Evolutionary conservation across 2,797 vertebrate genomes (phyloP).

Genomic region (Hydrocynus forskahlii): DNA sequence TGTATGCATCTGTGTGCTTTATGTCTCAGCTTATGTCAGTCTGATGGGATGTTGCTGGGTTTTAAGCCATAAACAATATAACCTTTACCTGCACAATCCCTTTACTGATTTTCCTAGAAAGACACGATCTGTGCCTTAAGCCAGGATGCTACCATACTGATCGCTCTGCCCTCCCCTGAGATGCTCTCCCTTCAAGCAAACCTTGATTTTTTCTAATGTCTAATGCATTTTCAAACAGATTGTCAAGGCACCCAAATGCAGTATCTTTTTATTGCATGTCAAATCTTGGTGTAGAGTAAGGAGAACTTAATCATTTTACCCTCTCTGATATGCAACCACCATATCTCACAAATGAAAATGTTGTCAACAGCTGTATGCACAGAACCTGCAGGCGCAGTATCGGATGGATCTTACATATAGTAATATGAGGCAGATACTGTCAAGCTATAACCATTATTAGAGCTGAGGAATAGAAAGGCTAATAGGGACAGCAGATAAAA

Average conservation of each 20-base stretch:
- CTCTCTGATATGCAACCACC: slow-evolving; percentile 38
- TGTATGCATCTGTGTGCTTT: not conserved
- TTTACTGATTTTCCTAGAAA: slow-evolving; percentile 44
- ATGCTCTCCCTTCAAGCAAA: slow-evolving; percentile 37
- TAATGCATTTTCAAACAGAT: slow-evolving; percentile 61
- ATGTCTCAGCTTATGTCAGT: not conserved
- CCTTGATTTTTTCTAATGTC: slow-evolving; percentile 48
- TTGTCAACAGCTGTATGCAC: slow-evolving; percentile 45
- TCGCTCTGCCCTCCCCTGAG: slow-evolving; percentile 40
- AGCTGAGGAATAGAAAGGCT: slow-evolving; percentile 30
- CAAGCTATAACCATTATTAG: slow-evolving; percentile 38
- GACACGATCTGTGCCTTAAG: slow-evolving; percentile 43
- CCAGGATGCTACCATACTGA: slow-evolving; percentile 39
- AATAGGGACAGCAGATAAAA: slow-evolving; percentile 31
- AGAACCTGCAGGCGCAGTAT: slow-evolving; percentile 14
- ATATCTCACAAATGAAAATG: slow-evolving; percentile 49
- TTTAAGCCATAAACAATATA: slow-evolving; percentile 27
- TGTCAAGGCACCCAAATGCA: slow-evolving; percentile 41
- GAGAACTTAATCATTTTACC: slow-evolving; percentile 43
- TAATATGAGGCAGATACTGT: slow-evolving; percentile 42
- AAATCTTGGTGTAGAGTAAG: slow-evolving; percentile 47
- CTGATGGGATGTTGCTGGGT: slow-evolving; percentile 14
- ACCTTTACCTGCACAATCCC: slow-evolving; percentile 21
- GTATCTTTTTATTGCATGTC: slow-evolving; percentile 55
- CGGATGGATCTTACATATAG: not conserved